Percentiles rank a stretch among this genome's conserved stretches.
phyloP scores from a whole-genome alignment of 1,140 invertebrate genomes.

The Camponotus vicinus region DNA sequence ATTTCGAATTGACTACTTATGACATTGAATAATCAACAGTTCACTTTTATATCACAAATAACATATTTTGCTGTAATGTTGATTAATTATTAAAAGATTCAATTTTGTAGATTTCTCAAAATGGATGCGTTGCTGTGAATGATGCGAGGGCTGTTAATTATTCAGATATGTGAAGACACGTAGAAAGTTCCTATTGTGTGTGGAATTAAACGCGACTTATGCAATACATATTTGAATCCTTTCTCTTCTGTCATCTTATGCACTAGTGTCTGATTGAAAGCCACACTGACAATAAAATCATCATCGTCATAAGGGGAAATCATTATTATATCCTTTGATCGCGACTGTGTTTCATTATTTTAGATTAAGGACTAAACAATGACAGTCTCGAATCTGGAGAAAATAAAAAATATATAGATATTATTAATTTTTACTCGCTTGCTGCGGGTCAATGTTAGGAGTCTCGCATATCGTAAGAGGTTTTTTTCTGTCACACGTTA shows the following conservation, averaged over 20 bases:
- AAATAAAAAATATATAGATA: neutral
- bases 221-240: neutral
- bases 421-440: too few relatives aligned
- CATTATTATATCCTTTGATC: too few relatives aligned
- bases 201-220: neutral
- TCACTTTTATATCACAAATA: neutral
- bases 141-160: neutral
- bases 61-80: neutral
- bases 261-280: constrained; percentile 4
- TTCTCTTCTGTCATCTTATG: constrained; percentile 1
- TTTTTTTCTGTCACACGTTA: neutral
- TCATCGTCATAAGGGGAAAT: neutral
- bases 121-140: neutral
- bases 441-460: neutral
- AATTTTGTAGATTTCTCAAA: neutral
- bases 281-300: neutral
- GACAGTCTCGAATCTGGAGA: neutral
- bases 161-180: neutral
- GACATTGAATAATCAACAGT: neutral
- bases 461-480: neutral
- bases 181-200: neutral
- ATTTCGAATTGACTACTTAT: neutral
- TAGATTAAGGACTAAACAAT: neutral
- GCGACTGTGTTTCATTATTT: neutral
- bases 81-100: neutral